phyloP scores from a whole-genome alignment of 2,113 vertebrate species.

The Prochilodus magdalenae region DNA sequence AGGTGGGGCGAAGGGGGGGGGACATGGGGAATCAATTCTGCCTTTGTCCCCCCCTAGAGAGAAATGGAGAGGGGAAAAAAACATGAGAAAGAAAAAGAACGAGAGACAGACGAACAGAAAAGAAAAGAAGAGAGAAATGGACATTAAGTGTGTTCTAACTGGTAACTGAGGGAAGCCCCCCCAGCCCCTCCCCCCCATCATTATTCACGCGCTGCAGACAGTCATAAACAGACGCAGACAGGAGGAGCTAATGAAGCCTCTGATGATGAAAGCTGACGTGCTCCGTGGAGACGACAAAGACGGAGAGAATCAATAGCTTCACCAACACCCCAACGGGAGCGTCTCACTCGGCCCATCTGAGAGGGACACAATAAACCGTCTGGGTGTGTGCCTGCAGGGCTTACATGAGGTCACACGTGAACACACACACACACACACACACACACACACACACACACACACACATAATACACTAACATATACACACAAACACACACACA shows the following conservation, averaged over 20 bases:
- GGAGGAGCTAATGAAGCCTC: not conserved
- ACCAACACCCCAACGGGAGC: not conserved
- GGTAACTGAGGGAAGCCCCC: not conserved
- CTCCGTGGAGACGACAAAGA: not conserved
- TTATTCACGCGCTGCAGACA: not conserved
- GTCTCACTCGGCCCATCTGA: not conserved
- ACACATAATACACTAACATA: too few relatives aligned
- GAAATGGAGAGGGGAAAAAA: not conserved
- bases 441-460: too few relatives aligned
- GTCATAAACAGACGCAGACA: not conserved
- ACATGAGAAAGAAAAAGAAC: not conserved
- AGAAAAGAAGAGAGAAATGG: not conserved
- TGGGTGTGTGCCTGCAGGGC: constrained; percentile 18
- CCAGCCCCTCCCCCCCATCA: not conserved
- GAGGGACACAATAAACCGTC: not conserved
- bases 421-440: not conserved
- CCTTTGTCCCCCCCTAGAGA: not conserved
- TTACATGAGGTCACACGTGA: not conserved
- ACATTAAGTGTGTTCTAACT: not conserved
- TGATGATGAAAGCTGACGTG: not conserved
- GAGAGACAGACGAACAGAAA: not conserved
- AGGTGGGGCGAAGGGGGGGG: too few relatives aligned
- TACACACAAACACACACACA: too few relatives aligned
- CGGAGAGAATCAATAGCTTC: not conserved
- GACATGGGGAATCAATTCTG: not conserved